These are phyloP conservation scores for Helicoverpa assulta DNA, from an alignment of 2,888 invertebrate species.

Conservation along the genomic window DNA sequence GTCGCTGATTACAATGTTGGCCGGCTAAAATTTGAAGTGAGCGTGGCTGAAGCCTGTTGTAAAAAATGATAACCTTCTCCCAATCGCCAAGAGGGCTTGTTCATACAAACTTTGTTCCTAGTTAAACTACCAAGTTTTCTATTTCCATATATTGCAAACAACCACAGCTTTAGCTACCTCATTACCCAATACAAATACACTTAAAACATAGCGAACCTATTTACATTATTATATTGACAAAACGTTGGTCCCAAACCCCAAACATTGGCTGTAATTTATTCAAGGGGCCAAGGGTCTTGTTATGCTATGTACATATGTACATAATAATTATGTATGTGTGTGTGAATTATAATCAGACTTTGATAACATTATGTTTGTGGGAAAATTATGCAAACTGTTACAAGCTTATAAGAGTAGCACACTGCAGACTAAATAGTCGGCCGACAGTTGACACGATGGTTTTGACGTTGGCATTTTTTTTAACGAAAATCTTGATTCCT, in stretches of 20 bases:
- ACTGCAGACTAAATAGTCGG: too few relatives aligned
- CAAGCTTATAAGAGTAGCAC: too few relatives aligned
- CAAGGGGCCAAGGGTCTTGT: conserved; percentile 33
- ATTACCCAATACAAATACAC: conserved; percentile 54
- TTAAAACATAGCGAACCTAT: conserved; percentile 49
- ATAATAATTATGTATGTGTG: conserved; percentile 50
- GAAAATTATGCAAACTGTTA: conserved; percentile 16
- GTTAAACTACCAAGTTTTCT: neutral
- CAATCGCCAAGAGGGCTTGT: too few relatives aligned
- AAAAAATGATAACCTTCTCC: too few relatives aligned
- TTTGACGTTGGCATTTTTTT: too few relatives aligned
- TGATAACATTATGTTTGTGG: conserved; percentile 33
- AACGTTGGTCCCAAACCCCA: conserved; percentile 48
- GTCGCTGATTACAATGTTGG: too few relatives aligned
- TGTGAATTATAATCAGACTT: conserved; percentile 47
- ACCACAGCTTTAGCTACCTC: conserved; percentile 39
- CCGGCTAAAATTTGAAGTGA: too few relatives aligned
- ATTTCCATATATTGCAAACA: conserved; percentile 13
- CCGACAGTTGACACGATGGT: too few relatives aligned
- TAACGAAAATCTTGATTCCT: too few relatives aligned
- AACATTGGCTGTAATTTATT: conserved; percentile 59
- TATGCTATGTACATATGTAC: conserved; percentile 53
- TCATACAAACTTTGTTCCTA: neutral
- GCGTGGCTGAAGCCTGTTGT: too few relatives aligned
- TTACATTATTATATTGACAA: conserved; percentile 62